Evolutionary conservation across 2,113 vertebrate genomes (phyloP), one percentile per base, ranked within the genome.

Genomic region (Marcusenius ussheri): DNA sequence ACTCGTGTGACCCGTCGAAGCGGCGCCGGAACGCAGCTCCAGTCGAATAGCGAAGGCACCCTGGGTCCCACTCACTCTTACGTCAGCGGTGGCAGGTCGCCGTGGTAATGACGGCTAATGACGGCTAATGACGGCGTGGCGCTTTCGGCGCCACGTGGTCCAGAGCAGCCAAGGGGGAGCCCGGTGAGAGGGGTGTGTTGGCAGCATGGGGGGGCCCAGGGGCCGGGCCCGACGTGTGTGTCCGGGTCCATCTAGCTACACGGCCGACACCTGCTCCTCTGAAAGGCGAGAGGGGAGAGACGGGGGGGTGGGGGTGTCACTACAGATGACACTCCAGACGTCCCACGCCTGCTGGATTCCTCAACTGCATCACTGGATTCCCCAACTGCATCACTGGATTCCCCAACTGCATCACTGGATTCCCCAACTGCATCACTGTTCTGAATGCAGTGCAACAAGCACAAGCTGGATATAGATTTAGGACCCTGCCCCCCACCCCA

Each of bases 201-300:
- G 19, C 45, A 45, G 17, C 17, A 1, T 19, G 24, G 39, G 42
- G 42, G 15, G 39, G 24, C 80, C 80, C 7, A 10, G 15, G 8
- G 19, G 80, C 21, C 42, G 1, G 19, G 17, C 80, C 42, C 19
- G 19, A 24, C 42, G 0, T 21, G 35, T 19, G 5, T 21, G 42
- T 47, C 45, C 3, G 8, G 83, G 42, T 15, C 83, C 6, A 1
- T 45, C 3, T 17, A 89, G 39, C 93, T 95, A 95, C 90, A 99
- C 98, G 3, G 98, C 97, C 21, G 98, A 99, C 17, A 99, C 97
- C 93, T 98, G 98, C 91, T 99, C 97, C 93, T 98, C 98, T 99
- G 96, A 70, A 96, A 96, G 70, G 39, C 13, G 7, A 83, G 35
- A 92, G n/a, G 92, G 88, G 15, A 87, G 49, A 50, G 21, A 58